These are phyloP conservation scores for Alosa sapidissima DNA, from an alignment of 2,797 vertebrate species.

Conservation along the genomic window DNA sequence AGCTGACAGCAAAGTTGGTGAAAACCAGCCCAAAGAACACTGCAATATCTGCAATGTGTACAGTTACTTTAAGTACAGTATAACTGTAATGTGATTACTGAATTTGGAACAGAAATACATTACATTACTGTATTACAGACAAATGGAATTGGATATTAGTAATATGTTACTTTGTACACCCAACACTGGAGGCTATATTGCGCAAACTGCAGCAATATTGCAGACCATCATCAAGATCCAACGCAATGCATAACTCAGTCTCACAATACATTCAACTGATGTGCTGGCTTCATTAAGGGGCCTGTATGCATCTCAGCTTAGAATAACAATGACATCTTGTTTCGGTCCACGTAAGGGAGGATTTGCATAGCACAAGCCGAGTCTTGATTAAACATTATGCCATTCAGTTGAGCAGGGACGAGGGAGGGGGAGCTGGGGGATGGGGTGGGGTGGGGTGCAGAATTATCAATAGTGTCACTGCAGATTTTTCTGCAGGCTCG, in stretches of 20 bases:
- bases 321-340: conserved; percentile 24
- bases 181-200: no score
- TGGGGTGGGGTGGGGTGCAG: neutral
- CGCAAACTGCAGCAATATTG: neutral
- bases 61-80: no score
- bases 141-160: no score
- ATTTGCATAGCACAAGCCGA: conserved; percentile 13
- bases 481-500: conserved; percentile 3
- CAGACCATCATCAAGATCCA: neutral
- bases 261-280: neutral
- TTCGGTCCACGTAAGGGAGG: conserved; percentile 20
- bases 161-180: no score
- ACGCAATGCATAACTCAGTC: neutral
- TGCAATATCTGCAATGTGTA: no score
- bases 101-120: no score
- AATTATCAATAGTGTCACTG: conserved; percentile 31
- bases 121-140: no score
- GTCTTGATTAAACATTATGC: conserved; percentile 25
- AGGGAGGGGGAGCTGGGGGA: neutral
- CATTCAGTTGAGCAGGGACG: conserved; percentile 18
- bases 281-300: neutral
- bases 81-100: no score
- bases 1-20: no score
- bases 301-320: conserved; percentile 5
- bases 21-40: no score